Conservation (phyloP, 2,113 vertebrate species). For the Corydoras sp. region DNA sequence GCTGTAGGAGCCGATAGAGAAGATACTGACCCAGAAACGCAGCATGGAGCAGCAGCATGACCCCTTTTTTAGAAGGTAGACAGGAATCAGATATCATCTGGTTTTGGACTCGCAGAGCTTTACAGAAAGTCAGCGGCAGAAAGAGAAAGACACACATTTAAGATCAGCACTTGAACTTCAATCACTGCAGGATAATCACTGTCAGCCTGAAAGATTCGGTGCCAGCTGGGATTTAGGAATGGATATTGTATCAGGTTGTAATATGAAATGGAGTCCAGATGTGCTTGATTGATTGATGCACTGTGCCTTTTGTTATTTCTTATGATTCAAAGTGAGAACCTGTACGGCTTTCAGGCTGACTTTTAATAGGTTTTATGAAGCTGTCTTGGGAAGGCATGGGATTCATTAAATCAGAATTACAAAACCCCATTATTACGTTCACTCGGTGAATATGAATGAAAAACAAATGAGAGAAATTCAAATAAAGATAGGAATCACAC, state of each 20-base stretch:
- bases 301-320: not conserved
- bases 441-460: not conserved
- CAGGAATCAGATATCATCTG: constrained; percentile 22
- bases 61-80: constrained; percentile 25
- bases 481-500: not conserved
- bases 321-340: not conserved
- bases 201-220: not conserved
- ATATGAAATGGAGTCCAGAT: constrained; percentile 1
- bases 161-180: constrained; percentile 25
- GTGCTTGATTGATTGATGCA: constrained; percentile 8
- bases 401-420: constrained; percentile 51
- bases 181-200: not conserved
- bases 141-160: constrained; percentile 25
- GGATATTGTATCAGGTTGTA: not conserved
- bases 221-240: not conserved
- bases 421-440: constrained; percentile 40
- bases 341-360: not conserved
- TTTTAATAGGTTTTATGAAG: constrained; percentile 39
- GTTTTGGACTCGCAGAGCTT: constrained; percentile 24
- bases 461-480: not conserved
- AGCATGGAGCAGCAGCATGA: constrained; percentile 28
- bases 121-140: constrained; percentile 28
- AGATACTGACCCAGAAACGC: constrained; percentile 34
- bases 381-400: constrained; percentile 22
- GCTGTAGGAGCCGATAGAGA: constrained; percentile 4